Evolutionary conservation across 2,888 invertebrate genomes (phyloP), one percentile per base, ranked within the genome.

Genomic region (Hypolimnas misippus): DNA sequence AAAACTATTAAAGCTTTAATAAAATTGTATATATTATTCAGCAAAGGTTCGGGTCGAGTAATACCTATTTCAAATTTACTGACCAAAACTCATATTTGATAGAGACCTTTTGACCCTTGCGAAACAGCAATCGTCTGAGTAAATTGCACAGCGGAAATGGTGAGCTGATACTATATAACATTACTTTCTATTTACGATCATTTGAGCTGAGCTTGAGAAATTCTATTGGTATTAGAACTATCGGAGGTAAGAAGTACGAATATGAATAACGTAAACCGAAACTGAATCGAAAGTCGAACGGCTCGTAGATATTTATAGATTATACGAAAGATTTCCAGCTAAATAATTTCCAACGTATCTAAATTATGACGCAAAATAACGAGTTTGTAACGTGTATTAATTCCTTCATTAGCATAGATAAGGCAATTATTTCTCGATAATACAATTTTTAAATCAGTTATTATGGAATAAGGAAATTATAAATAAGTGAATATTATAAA

Each of bases 81-180:
- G 68, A 68, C 68, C 67, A 68, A 68, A 68, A 64, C 66, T 68
- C 68, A 68, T 68, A 68, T 68, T 68, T 69, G 67, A 69, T 67
- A 67, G 69, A 67, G 69, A 67, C 65, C 69, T 67, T 65, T 67
- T 65, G 69, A 68, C 65, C 69, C 67, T 67, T 63, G 62, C 62
- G 62, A 66, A 65, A 56, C 58, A 58, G 60, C 63, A 69, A 69
- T 69, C 60, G 61, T 49, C 66, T 42, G 50, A 63, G 67, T 69
- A 67, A 67, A 69, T 69, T 67, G 67, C 68, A 52, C 46, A 38
- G 59, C 56, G 67, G 66, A 69, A 67, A 69, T 67, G 64, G 57
- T 59, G 60, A 49, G 49, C 59, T 56, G 57, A 61, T 63, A 58
- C 62, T 49, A 25, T 60, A 51, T 59, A 63, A 31, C 60, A 46